Base-by-base conservation (phyloP, 2,113 vertebrate genomes). In the Rhadina sibilatrix region DNA sequence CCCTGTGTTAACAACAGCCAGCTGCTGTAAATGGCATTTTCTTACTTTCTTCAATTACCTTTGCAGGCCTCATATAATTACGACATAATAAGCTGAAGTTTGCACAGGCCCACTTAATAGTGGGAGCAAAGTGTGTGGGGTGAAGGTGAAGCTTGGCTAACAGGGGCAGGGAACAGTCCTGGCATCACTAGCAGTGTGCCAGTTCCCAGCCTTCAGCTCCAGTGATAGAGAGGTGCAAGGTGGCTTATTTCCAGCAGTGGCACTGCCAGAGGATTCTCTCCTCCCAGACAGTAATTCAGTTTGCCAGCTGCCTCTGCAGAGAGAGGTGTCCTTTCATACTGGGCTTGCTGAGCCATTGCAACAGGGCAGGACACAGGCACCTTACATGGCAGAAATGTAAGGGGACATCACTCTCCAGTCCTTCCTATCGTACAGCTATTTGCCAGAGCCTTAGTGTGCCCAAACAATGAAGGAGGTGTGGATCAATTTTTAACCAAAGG, bases 401-500 rank as follows among this genome's bases (percentile, higher is more conserved):
- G n/a, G 20, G 11, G 33, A 9, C 31, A 46, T 70, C 18, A 53
- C 28, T 37, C 15, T 65, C 42, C 37, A 17, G 6, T 54, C 20
- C 4, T 4, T 37, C 35, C 23, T n/a, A 5, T 70, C 35, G 16
- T 5, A 44, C 21, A 70, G 47, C 9, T 37, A 3, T 50, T 64
- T 71, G 59, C 37, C 66, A 83, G 25, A 89, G 38, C n/a, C 23
- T 68, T 46, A 40, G 6, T 23, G 49, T 68, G 27, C 44, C 16
- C 27, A 35, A 13, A 37, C 15, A 30, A 11, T 10, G 10, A 66
- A 91, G 54, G 50, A 19, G 19, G 77, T 22, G 19, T 65, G 12
- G 12, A 70, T 82, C 66, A n/a, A 60, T 56, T 90, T 79, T 90
- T 68, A 92, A 88, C 47, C 30, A 10, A 82, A 87, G 20, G 37